Conservation (phyloP, 2,888 invertebrate species). For the Arctia plantaginis region DNA sequence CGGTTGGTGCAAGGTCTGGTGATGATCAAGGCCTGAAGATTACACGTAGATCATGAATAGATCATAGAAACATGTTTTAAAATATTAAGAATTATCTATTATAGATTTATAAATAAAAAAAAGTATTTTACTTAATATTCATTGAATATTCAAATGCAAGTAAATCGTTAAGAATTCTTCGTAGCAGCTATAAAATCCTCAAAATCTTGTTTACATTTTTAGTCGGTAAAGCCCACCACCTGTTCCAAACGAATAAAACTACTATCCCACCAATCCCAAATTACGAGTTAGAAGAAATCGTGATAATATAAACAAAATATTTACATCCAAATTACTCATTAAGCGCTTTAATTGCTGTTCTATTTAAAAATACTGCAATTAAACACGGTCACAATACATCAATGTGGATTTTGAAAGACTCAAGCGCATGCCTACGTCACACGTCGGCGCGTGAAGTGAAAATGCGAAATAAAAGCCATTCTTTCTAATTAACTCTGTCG, state of each 20-base stretch:
- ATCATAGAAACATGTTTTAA: too few relatives aligned
- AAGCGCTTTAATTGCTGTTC: slow-evolving; percentile 61
- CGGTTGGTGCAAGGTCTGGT: too few relatives aligned
- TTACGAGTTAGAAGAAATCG: slow-evolving; percentile 36
- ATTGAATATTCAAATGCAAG: background rate
- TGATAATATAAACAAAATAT: slow-evolving; percentile 43
- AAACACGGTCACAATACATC: slow-evolving; percentile 68
- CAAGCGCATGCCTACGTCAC: slow-evolving; percentile 71
- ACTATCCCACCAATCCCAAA: slow-evolving; percentile 27
- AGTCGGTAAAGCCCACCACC: slow-evolving; percentile 30
- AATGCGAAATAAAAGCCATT: slow-evolving; percentile 86
- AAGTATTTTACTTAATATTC: background rate
- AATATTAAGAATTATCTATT: too few relatives aligned
- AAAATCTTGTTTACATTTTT: slow-evolving; percentile 22
- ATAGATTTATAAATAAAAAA: too few relatives aligned
- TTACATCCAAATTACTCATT: slow-evolving; percentile 49
- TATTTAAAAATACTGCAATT: slow-evolving; percentile 65
- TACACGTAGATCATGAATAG: too few relatives aligned
- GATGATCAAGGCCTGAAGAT: too few relatives aligned
- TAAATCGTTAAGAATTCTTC: background rate
- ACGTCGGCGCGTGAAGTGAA: slow-evolving; percentile 73
- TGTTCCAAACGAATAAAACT: slow-evolving; percentile 36
- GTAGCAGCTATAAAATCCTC: slow-evolving; percentile 1
- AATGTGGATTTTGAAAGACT: slow-evolving; percentile 72
- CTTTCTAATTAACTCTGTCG: slow-evolving; percentile 84